Evolutionary conservation across 2,797 vertebrate species (phyloP), one percentile per base, ranked within the genome.

Genomic region (Champsocephalus esox): DNA sequence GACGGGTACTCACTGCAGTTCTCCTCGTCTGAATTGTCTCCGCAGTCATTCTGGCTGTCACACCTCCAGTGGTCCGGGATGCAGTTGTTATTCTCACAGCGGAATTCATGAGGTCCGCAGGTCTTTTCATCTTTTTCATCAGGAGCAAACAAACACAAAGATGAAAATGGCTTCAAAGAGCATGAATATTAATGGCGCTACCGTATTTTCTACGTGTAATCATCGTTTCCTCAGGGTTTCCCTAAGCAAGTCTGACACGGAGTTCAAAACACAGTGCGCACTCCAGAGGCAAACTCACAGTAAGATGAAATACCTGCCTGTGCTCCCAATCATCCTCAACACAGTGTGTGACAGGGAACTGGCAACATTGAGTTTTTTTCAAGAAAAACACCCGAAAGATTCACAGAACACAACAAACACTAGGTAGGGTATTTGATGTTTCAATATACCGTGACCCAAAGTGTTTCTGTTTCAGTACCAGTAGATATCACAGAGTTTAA

Each of bases 21-120:
- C 92, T 98, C 96, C 93, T 99, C 98, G 71, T 99, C 98, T 19
- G 98, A 98, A 93, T 97, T 97, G 92, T 99, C 98, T 85, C 97
- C 98, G 34, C 98, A 99, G 80, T 99, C 98, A 6, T 99, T 99
- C 89, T 99, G 98, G 84, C 97, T 97, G 93, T 99, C 98, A 90
- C 98, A 99, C 71, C 96, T 95, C 98, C 98, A 99, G 66, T 99
- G 98, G 89, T 99, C 98, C 10, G 98, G 98, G 92, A 99, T 99
- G 92, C 98, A 99, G 95, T 99, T 99, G 95, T 97, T 99, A 95
- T 99, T 99, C 94, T 97, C 96, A 73, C 98, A 99, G 84, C 96
- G 98, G 90, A 98, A 99, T 91, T 99, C 97, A 85, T 99, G 97
- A 92, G 97, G 97, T 63, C 97, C 98, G 74, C 98, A 99, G 12